Evolutionary conservation across 2,113 vertebrate genomes (phyloP), one percentile per base, ranked within the genome.

Genomic region (Scomber japonicus): DNA sequence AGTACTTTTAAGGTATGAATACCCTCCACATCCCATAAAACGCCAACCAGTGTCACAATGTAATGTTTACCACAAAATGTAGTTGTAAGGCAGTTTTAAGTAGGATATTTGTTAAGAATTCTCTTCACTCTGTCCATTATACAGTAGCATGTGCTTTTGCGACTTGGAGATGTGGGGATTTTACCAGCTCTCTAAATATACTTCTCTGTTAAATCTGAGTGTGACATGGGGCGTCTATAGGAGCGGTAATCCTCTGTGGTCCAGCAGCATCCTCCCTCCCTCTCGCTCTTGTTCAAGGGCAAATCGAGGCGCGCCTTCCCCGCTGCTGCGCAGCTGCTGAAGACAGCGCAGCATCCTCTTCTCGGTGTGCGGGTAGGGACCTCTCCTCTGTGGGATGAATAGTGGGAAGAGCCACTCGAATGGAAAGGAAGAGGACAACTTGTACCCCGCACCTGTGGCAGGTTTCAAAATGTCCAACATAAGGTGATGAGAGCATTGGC

Each of bases 221-320:
- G 81, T 11, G 48, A 16, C 83, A 68, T 55, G 56, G 56, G 48
- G 70, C 21, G 46, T 56, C 57, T 80, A 45, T 66, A 62, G 88
- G 69, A 44, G 75, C 73, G 9, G 71, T 91, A 90, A 91, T 91
- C 85, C 87, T 72, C 65, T 81, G 79, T 64, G 68, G 78, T 62
- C 67, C 66, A 27, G 59, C 72, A 74, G 75, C 81, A 66, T 70
- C 79, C 65, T 57, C 88, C 83, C 75, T 31, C 86, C 84, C 73
- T 68, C 86, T 2, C 51, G 78, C 83, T 79, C 61, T 78, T 73
- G 85, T 80, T 90, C 87, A 85, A 89, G 85, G 89, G 83, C 91
- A 91, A 82, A 88, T n/a, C 55, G 71, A 76, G 82, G 84, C 21
- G 85, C 86, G 57, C 51, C 48, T 85, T 72, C 54, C 48, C 50